Base-by-base conservation (phyloP, 2,113 vertebrate genomes). In the Grus americana region DNA sequence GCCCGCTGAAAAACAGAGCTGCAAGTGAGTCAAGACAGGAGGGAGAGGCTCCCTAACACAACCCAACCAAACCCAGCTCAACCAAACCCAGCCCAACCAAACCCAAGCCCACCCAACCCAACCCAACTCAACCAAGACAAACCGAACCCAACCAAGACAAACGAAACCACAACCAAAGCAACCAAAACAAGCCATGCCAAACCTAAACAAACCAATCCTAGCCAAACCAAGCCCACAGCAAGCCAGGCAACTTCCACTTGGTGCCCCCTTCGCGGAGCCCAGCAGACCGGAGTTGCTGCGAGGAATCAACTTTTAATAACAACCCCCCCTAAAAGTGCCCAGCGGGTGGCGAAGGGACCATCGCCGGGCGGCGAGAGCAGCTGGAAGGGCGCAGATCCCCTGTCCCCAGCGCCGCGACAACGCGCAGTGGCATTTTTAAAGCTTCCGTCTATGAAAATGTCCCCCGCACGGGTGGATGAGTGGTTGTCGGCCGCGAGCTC, bases 301-400 rank as follows among this genome's bases (percentile, higher is more conserved):
- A 29, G 5, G 85, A 89, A 88, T 20, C 18, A 36, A 40, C 17
- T 61, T 88, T 91, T 66, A 58, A 44, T 38, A 49, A 61, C 5
- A 32, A 87, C 63, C 23, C 32, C 34, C 71, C 34, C 57, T 36
- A 30, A n/a, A 80, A 76, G 14, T 11, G 74, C 17, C 20, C 44
- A 32, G 16, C 2, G 15, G 20, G n/a, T 0, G 6, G 47, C 1
- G 3, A 38, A 42, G 40, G 40, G 40, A 42, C 40, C 40, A 42
- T 42, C 40, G 40, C 40, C 40, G 40, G 20, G n/a, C 0, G 6
- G 47, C 1, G 3, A 38, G 15, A 73, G 62, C 1, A 11, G 19
- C 59, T 30, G 42, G 14, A 68, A 72, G 58, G 10, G 32, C 1
- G 3, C 68, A 49, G 49, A 5, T 16, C 20, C 18, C 17, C 44